phyloP scores from a whole-genome alignment of 2,113 vertebrate species.

The Camelus bactrianus region DNA sequence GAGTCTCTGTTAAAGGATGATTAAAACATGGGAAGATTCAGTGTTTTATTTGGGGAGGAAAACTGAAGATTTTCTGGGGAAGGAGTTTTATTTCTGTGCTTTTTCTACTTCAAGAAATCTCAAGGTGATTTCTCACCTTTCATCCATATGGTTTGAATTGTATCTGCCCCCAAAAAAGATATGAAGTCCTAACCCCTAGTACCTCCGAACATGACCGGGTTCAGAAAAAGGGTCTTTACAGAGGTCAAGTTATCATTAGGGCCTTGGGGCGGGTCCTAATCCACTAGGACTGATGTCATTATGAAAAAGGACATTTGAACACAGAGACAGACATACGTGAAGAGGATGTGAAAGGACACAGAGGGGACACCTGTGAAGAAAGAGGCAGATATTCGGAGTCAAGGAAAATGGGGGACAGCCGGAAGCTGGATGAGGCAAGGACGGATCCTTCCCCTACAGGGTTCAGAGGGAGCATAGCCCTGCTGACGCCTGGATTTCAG shows the following conservation, averaged over 20 bases:
- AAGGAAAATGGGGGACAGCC: background rate
- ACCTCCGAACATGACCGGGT: background rate
- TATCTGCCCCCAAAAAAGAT: background rate
- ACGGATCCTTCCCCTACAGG: background rate
- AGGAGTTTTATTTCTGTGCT: background rate
- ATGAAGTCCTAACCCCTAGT: background rate
- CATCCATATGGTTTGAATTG: background rate
- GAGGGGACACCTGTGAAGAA: fast-evolving
- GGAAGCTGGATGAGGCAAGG: background rate
- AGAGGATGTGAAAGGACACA: background rate
- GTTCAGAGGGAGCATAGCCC: background rate
- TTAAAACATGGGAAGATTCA: background rate
- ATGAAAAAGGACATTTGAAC: background rate
- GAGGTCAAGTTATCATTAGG: background rate
- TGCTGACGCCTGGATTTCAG: background rate
- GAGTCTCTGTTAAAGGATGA: background rate
- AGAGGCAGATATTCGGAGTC: background rate
- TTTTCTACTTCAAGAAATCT: background rate
- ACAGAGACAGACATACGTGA: background rate
- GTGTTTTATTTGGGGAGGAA: background rate
- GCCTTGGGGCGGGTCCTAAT: background rate
- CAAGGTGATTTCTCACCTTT: background rate
- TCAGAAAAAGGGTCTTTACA: background rate
- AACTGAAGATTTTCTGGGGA: background rate
- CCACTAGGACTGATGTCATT: background rate